Base-by-base conservation (phyloP, 1,140 invertebrate species). In the Lepidotrigona ventralis region DNA sequence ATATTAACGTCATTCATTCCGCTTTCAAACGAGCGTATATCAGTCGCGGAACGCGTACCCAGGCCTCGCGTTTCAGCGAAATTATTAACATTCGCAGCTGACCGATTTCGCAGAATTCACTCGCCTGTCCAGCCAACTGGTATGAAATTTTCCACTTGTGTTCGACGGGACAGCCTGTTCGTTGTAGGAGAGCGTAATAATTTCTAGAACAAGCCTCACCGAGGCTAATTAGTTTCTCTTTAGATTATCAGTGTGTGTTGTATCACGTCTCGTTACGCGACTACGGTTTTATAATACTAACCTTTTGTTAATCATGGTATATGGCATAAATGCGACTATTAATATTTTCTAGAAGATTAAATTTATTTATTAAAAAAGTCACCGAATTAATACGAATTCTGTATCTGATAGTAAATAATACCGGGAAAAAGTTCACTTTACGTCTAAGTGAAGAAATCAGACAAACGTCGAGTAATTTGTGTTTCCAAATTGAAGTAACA, bases 11-110 rank as follows among this genome's bases (percentile, higher is more conserved):
- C 74, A 79, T 86, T 84, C 81, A 77, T 86, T 84, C 75, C 75
- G 81, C 68, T 68, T 53, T 33, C 39, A 14, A n/a, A 14, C 21
- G 68, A 72, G 73, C 81, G 75, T 86, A 51, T 53, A 70, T n/a
- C 74, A 29, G 54, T 11, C 9, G 1, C 29, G 19, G 21, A 66
- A 29, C 23, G 26, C 26, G 46, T 74, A 71, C 64, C 75, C 26
- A 23, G 9, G n/a, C 26, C 11, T 56, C 39, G 3, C 63, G 23
- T 8, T 33, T 8, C 19, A n/a, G 39, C 60, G 69, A 87, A 83
- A 87, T 87, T 84, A 84, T 84, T 84, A 86, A 84, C 83, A 78
- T 84, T 84, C 78, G 68, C 86, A 87, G 78, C n/a, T 23, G 81
- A 51, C 56, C 81, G 80, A 74, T 79, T 86, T 83, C 54, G 73